A percentile compares a stretch with the other conserved stretches of the same genome.
Conservation (phyloP, 2,888 invertebrate genomes). For the Eueremaeus valkanovi region DNA sequence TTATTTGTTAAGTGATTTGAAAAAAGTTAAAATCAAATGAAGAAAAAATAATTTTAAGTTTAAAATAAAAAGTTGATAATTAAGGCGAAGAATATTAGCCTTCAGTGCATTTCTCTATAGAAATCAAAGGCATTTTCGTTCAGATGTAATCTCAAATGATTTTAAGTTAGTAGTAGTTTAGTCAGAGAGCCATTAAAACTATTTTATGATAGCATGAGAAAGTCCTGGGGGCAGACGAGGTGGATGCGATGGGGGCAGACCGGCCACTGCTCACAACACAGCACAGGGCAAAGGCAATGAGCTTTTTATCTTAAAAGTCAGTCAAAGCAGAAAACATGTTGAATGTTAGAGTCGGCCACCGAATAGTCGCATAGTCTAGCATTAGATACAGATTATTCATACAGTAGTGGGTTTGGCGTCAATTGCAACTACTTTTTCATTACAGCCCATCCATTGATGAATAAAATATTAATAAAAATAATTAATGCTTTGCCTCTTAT, state of each 20-base stretch:
- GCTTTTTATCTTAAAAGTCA: conserved; percentile 30
- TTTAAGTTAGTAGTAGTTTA: conserved; percentile 17
- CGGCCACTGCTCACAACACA: conserved; percentile 6
- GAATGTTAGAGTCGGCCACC: not conserved
- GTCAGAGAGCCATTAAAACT: conserved; percentile 34
- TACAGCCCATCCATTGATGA: conserved; percentile 1
- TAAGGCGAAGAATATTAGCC: conserved; percentile 26
- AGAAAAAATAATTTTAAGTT: not conserved
- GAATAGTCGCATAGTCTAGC: not conserved
- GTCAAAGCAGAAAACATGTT: not conserved
- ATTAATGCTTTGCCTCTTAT: conserved; percentile 16
- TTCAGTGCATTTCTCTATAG: not conserved
- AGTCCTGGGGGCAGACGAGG: conserved; percentile 21
- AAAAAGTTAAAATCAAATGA: conserved; percentile 15
- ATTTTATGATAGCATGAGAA: conserved; percentile 36
- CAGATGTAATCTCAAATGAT: conserved; percentile 30
- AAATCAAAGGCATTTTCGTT: conserved; percentile 26
- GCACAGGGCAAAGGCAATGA: conserved; percentile 3
- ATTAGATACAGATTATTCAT: conserved; percentile 26
- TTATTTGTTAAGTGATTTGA: not conserved
- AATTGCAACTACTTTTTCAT: not conserved
- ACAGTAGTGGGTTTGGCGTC: conserved; percentile 26
- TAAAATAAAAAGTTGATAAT: conserved; percentile 33
- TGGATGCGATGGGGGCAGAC: conserved; percentile 32
- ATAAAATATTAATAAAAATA: conserved; percentile 31